phyloP scores from a whole-genome alignment of 2,888 invertebrate species.

The Diabrotica balteata region DNA sequence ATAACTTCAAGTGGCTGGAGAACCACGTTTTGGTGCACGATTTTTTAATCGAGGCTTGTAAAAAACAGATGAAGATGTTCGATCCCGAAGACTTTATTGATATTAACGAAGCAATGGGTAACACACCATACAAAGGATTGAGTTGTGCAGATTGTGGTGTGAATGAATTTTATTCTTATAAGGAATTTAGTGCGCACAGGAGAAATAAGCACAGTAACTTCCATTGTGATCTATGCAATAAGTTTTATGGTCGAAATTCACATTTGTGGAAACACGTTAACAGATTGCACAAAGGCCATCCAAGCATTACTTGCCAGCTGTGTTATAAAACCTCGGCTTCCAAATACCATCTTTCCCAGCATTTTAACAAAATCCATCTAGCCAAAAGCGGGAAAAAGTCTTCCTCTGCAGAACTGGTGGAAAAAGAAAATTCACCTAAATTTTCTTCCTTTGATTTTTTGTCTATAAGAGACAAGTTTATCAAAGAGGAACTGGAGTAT shows the following conservation, averaged over 20 bases:
- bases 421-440: slow-evolving; percentile 42
- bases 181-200: slow-evolving; percentile 64
- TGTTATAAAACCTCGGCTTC: slow-evolving; percentile 68
- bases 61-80: slow-evolving; percentile 54
- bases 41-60: slow-evolving; percentile 59
- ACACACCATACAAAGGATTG: slow-evolving; percentile 44
- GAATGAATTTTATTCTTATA: slow-evolving; percentile 59
- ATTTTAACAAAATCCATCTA: slow-evolving; percentile 64
- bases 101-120: slow-evolving; percentile 50
- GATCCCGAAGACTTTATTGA: slow-evolving; percentile 63
- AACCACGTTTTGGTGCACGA: slow-evolving; percentile 66
- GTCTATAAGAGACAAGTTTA: slow-evolving; percentile 54
- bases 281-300: slow-evolving; percentile 65
- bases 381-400: slow-evolving; percentile 42
- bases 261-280: slow-evolving; percentile 71
- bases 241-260: slow-evolving; percentile 67
- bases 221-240: slow-evolving; percentile 68
- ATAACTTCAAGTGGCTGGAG: slow-evolving; percentile 62
- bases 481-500: slow-evolving; percentile 52
- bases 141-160: slow-evolving; percentile 49
- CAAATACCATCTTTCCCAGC: slow-evolving; percentile 65
- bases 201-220: slow-evolving; percentile 64
- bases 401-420: background rate
- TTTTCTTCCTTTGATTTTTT: slow-evolving; percentile 54
- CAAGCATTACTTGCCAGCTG: slow-evolving; percentile 66